Evolutionary conservation across 64 coral and sea anemone species (phyloP).

Genomic region (Montipora cactus): DNA sequence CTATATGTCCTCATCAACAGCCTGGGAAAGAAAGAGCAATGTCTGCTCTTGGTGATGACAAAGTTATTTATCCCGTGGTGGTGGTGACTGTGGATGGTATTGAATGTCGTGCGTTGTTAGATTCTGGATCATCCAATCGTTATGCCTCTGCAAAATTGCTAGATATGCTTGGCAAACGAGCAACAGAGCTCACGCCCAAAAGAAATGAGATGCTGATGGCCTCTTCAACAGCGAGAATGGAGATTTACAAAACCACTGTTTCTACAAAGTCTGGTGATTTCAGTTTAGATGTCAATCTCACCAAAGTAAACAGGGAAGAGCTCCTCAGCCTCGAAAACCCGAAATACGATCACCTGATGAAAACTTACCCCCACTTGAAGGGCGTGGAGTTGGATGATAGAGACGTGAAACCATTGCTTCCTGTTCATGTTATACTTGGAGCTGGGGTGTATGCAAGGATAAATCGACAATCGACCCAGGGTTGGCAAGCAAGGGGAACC

Average conservation of each 20-base stretch:
- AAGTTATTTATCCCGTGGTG: constrained; percentile 32
- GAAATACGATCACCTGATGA: constrained; percentile 16
- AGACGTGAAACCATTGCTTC: constrained; percentile 49
- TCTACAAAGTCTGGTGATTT: constrained; percentile 35
- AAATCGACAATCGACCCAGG: constrained; percentile 8
- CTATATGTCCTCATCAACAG: neutral
- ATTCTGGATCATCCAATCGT: constrained; percentile 27
- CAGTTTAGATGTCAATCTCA: constrained; percentile 36
- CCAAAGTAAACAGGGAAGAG: neutral
- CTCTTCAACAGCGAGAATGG: neutral
- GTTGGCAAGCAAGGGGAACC: constrained; percentile 48
- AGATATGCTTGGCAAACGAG: constrained; percentile 2
- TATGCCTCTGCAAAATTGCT: constrained; percentile 51
- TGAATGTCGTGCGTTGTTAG: constrained; percentile 12
- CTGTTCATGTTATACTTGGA: constrained; percentile 49
- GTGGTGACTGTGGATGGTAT: constrained; percentile 41
- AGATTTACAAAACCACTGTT: constrained; percentile 45
- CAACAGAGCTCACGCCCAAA: constrained; percentile 16
- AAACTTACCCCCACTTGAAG: constrained; percentile 20
- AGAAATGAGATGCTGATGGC: constrained; percentile 51
- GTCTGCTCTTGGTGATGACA: neutral
- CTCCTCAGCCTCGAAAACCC: constrained; percentile 42
- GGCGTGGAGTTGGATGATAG: constrained; percentile 57
- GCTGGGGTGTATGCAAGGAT: constrained; percentile 28
- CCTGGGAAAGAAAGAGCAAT: neutral